These are phyloP conservation scores for Mormyrus lacerda DNA, from an alignment of 2,113 vertebrate genomes.

Conservation along the genomic window DNA sequence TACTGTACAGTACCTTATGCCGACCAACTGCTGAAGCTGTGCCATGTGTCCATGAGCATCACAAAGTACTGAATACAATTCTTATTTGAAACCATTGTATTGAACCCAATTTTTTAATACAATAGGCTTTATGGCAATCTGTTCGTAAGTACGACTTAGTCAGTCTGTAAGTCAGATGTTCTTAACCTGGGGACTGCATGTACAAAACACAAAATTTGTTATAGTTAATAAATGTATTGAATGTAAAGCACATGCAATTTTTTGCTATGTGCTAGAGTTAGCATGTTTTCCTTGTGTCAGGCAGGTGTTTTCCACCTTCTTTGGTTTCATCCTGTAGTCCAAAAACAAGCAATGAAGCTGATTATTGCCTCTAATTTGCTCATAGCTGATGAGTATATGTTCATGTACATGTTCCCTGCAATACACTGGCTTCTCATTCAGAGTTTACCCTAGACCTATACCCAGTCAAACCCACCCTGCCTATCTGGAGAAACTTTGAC, in stretches of 20 bases:
- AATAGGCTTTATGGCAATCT: background rate
- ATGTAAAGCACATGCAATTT: background rate
- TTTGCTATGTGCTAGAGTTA: background rate
- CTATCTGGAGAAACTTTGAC: background rate
- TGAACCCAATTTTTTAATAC: background rate
- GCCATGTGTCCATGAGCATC: background rate
- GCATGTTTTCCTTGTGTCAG: background rate
- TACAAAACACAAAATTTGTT: background rate
- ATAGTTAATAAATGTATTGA: background rate
- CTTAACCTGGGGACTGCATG: background rate
- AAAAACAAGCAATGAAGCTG: background rate
- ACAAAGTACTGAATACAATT: background rate
- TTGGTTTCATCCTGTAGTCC: background rate
- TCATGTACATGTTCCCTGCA: background rate
- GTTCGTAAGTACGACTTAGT: background rate
- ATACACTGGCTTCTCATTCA: background rate
- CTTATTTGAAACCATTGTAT: background rate
- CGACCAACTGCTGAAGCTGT: background rate
- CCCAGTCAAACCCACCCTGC: background rate
- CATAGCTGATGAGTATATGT: background rate
- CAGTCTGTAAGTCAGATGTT: background rate
- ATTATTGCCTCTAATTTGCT: background rate
- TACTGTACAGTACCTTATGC: background rate
- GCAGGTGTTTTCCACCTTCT: background rate
- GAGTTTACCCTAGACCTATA: background rate